Evolutionary conservation across 2,113 vertebrate species (phyloP).

Genomic region (Muntiacus reevesi): DNA sequence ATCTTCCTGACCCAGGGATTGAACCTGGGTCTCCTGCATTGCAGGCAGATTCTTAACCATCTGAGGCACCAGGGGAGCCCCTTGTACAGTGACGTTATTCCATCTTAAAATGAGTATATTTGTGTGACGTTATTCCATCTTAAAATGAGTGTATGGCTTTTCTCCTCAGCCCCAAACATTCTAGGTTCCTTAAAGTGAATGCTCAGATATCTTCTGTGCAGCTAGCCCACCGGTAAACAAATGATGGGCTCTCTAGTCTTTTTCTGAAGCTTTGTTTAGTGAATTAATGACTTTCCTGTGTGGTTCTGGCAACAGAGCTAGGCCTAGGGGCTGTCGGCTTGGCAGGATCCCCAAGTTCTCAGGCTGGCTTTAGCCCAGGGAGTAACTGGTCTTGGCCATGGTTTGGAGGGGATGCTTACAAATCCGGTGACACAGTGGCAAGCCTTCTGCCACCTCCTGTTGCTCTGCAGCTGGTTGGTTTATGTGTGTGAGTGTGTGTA

Average conservation of each 20-base stretch:
- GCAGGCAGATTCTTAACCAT: background rate
- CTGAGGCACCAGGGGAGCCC: background rate
- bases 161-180: background rate
- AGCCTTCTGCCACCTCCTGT: constrained; percentile 67
- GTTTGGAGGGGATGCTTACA: constrained; percentile 41
- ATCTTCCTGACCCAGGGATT: background rate
- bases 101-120: background rate
- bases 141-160: background rate
- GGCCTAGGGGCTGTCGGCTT: constrained; percentile 45
- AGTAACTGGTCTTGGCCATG: constrained; percentile 56
- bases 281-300: constrained; percentile 61
- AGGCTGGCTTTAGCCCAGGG: constrained; percentile 55
- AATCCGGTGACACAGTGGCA: constrained; percentile 38
- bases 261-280: constrained; percentile 57
- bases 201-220: background rate
- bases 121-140: background rate
- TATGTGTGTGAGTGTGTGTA: background rate
- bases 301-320: constrained; percentile 45
- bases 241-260: background rate
- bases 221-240: background rate
- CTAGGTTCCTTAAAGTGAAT: background rate
- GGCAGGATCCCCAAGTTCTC: constrained; percentile 53
- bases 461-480: constrained; percentile 58
- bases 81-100: background rate
- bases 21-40: background rate